phyloP scores from a whole-genome alignment of 2,113 vertebrate genomes.

The Myiagra hebetior region DNA sequence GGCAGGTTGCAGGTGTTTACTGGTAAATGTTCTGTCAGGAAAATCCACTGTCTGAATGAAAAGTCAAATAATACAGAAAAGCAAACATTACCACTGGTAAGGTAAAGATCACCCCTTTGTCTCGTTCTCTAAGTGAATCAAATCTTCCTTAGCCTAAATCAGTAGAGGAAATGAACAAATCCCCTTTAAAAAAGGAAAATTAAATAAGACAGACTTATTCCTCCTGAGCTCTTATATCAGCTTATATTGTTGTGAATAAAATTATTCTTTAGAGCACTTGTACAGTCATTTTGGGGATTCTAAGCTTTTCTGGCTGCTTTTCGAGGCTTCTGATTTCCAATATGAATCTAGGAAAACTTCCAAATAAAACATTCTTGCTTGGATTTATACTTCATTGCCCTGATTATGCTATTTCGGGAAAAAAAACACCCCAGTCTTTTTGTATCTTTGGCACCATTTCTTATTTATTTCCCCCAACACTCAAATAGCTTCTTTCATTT shows the following conservation, averaged over 20 bases:
- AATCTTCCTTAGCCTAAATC: not conserved
- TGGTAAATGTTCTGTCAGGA: not conserved
- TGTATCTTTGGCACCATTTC: not conserved
- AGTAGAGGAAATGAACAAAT: not conserved
- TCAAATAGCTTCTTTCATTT: not conserved
- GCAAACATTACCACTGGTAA: not conserved
- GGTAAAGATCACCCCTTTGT: not conserved
- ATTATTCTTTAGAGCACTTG: not conserved
- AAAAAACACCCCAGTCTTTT: not conserved
- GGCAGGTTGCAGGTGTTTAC: slow-evolving; percentile 29
- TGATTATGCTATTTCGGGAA: not conserved
- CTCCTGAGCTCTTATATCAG: not conserved
- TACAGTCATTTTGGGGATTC: not conserved
- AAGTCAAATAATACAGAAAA: not conserved
- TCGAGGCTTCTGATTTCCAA: not conserved
- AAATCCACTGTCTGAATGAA: slow-evolving; percentile 21
- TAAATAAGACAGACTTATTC: not conserved
- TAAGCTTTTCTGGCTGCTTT: not conserved
- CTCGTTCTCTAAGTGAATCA: not conserved
- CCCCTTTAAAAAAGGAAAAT: not conserved
- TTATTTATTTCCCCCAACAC: not conserved
- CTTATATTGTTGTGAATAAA: not conserved
- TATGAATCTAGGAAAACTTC: not conserved
- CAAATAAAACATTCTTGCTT: not conserved
- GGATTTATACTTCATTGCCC: not conserved